Base-by-base conservation (phyloP, 2,113 vertebrate genomes). In the Spheniscus mendiculus region DNA sequence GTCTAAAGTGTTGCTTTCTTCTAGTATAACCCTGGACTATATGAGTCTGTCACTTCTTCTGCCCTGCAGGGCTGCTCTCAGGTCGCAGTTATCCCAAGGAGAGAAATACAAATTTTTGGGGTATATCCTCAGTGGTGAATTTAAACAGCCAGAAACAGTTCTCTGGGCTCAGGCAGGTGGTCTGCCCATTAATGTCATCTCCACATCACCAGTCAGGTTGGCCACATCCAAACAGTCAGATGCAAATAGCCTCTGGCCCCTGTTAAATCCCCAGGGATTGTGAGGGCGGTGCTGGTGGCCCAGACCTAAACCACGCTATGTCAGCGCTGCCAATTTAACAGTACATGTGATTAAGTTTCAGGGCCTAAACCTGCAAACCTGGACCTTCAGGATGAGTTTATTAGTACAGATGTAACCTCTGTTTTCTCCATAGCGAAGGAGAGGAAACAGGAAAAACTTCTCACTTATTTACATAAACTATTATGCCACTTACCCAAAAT, bases 381-480 rank as follows among this genome's bases (percentile, higher is more conserved):
- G 59, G 71, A 90, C 53, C 53, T 92, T 93, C 74, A 66, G 58
- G 62, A 70, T 73, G 83, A 83, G 19, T 70, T 87, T 83, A 34
- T 49, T 81, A 23, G 21, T 15, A 56, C 1, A 9, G 66, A 65
- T 80, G 40, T 52, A 96, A 84, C 45, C 11, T 59, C 23, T 55
- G 15, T 23, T 86, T 92, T 89, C 44, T 77, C 55, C 50, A 23
- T 21, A 45, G 50, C 49, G 22, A 92, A 73, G 53, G 25, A 89
- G 40, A 73, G 55, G n/a, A 94, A 95, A 96, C 91, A 91, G 83
- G 94, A 96, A 95, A 91, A 95, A 42, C 63, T 38, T 83, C 83
- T 80, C 16, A 53, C 18, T 53, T 86, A 93, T 90, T 92, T 96
- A n/a, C 76, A 74, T 89, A 66, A 77, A 87, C 30, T 40, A 32